Base-by-base conservation (phyloP, 2,797 vertebrate species). In the Coccyzus lansbergi region DNA sequence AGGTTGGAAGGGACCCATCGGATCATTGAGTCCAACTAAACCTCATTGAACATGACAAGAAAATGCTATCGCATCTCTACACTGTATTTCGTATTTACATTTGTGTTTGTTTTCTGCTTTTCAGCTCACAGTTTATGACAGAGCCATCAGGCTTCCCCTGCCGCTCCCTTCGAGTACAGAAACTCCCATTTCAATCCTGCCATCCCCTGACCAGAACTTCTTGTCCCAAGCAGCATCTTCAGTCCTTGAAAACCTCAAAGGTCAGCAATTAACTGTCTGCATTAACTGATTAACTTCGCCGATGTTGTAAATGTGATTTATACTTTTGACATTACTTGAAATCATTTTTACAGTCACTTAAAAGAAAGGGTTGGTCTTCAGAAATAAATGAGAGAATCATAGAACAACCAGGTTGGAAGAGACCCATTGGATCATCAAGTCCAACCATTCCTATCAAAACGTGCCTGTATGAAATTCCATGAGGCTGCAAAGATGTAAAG, bases 201-300 rank as follows among this genome's bases (percentile, higher is more conserved):
- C 69, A 15, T 68, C 64, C 49, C 72, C 92, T 48, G 85, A 59
- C 48, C 26, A 42, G 92, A 94, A 94, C 10, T 8, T 49, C 65
- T 94, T 97, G 51, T 91, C 87, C 51, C 80, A 96, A 79, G 68
- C 65, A 78, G 84, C 68, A 10, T 24, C 92, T 77, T 82, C 62
- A 55, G 4, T 97, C 36, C 46, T 83, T 65, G 92, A 96, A 88
- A 95, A 68, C 53, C 67, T 97, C 65, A 96, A 96, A 97, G 97
- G 96, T 97, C 63, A 96, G 95, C n/a, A 94, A 87, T n/a, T 55
- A 91, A 49, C 53, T 51, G 18, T 20, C 48, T 42, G 24, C 51
- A 86, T 10, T 58, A 20, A 49, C 2, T 40, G 49, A 29, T 1
- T 55, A 34, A n/a, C 10, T 87, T 17, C 15, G 33, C 16, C 74